Conservation (phyloP, 2,797 vertebrate species). For the Sardinella longiceps region DNA sequence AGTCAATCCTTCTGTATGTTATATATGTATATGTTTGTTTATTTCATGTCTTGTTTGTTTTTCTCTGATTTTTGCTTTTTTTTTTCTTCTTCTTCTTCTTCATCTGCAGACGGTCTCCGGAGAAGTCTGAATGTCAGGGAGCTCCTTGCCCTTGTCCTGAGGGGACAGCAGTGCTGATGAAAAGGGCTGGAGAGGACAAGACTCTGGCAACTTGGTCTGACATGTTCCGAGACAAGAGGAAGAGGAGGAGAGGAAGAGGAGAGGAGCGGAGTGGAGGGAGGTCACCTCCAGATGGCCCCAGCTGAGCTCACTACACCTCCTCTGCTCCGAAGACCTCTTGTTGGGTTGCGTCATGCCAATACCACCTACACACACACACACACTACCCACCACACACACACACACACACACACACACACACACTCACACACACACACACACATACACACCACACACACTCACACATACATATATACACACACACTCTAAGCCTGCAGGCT, state of each 20-base stretch:
- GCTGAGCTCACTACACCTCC: not conserved
- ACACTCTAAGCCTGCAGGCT: too few relatives aligned
- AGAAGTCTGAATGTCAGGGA: constrained; percentile 53
- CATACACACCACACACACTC: too few relatives aligned
- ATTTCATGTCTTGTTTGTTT: constrained; percentile 1
- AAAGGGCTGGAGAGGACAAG: not conserved
- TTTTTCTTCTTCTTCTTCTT: constrained; percentile 28
- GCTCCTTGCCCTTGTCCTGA: constrained; percentile 39
- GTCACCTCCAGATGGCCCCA: not conserved
- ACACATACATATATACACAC: too few relatives aligned
- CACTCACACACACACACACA: too few relatives aligned
- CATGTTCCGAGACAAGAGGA: not conserved
- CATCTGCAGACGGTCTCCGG: constrained; percentile 33
- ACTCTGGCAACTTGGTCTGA: not conserved
- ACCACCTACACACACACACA: too few relatives aligned
- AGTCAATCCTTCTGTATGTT: not conserved
- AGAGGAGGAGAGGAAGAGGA: not conserved
- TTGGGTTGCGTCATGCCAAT: not conserved
- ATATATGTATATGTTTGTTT: constrained; percentile 25
- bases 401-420: not conserved
- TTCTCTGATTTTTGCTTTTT: constrained; percentile 43
- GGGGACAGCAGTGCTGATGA: constrained; percentile 29
- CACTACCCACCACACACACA: not conserved
- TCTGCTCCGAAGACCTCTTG: not conserved
- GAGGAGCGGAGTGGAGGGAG: not conserved